Percentiles rank a stretch among this genome's conserved stretches.
phyloP scores from a whole-genome alignment of 2,797 vertebrate species.

The Leuciscus waleckii region DNA sequence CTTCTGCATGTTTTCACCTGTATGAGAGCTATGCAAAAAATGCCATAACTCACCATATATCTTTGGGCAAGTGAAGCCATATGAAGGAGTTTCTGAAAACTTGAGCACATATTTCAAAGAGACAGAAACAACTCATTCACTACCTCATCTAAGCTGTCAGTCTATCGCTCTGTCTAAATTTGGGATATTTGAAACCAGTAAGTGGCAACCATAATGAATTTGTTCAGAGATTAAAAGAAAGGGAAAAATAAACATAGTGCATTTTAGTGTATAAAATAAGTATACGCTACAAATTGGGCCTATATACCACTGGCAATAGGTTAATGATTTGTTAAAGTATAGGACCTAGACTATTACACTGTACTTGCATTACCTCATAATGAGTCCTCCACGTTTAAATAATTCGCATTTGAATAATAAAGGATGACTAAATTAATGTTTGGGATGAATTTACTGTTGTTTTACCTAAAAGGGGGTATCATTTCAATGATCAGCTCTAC shows the following conservation, averaged over 20 bases:
- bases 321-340: neutral
- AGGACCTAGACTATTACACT: neutral
- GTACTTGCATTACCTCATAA: neutral
- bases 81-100: slow-evolving; percentile 48
- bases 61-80: slow-evolving; percentile 60
- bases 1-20: slow-evolving; percentile 79
- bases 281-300: neutral
- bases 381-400: neutral
- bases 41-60: slow-evolving; percentile 68
- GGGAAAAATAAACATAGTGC: slow-evolving; percentile 29
- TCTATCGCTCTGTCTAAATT: slow-evolving; percentile 43
- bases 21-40: slow-evolving; percentile 77
- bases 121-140: slow-evolving; percentile 56
- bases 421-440: neutral
- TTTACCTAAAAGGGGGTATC: neutral
- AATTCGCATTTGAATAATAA: neutral
- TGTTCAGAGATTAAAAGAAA: slow-evolving; percentile 46
- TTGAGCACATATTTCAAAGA: slow-evolving; percentile 57
- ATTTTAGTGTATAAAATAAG: neutral
- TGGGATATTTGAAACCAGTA: slow-evolving; percentile 40
- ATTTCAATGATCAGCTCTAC: neutral
- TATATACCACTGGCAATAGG: neutral
- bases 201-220: slow-evolving; percentile 35
- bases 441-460: neutral
- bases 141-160: slow-evolving; percentile 55